A percentile compares a stretch with the other conserved stretches of the same genome.
phyloP scores from a whole-genome alignment of 2,113 vertebrate species.

The Polyodon spathula region DNA sequence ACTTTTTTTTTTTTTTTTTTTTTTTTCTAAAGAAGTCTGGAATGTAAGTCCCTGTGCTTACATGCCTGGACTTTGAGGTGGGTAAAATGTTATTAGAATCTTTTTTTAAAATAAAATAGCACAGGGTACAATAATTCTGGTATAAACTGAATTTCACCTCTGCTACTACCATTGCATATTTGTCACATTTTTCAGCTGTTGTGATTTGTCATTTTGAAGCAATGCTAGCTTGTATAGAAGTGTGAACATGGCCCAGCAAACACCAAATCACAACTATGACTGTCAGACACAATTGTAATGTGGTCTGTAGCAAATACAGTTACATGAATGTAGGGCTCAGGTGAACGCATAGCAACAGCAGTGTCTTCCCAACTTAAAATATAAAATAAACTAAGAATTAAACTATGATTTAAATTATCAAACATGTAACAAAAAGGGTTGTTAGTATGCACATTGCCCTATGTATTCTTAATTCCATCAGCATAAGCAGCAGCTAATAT shows the following conservation, averaged over 20 bases:
- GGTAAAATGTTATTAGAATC: too few species aligned
- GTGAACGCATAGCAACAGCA: conserved; percentile 11
- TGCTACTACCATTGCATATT: too few species aligned
- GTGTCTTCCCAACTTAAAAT: not conserved
- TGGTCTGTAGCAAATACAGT: conserved; percentile 13
- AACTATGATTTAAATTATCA: not conserved
- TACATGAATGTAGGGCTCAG: conserved; percentile 9
- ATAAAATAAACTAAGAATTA: conserved; percentile 5
- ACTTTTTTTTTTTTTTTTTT: too few species aligned
- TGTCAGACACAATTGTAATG: not conserved
- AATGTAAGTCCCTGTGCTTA: too few species aligned
- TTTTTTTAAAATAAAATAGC: too few species aligned
- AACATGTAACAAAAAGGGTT: not conserved
- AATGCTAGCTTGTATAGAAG: conserved; percentile 1
- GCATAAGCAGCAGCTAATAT: conserved; percentile 6
- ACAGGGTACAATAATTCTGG: too few species aligned
- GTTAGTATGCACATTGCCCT: not conserved
- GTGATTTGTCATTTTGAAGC: conserved; percentile 1
- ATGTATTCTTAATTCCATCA: not conserved
- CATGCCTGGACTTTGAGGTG: too few species aligned
- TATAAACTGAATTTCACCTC: too few species aligned
- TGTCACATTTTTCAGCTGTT: too few species aligned
- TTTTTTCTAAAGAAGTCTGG: too few species aligned
- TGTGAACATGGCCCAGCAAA: not conserved
- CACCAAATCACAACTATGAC: conserved; percentile 1